A percentile compares a stretch with the other conserved stretches of the same genome.
Conservation (phyloP, 2,797 vertebrate species). For the Propithecus perrieri region DNA sequence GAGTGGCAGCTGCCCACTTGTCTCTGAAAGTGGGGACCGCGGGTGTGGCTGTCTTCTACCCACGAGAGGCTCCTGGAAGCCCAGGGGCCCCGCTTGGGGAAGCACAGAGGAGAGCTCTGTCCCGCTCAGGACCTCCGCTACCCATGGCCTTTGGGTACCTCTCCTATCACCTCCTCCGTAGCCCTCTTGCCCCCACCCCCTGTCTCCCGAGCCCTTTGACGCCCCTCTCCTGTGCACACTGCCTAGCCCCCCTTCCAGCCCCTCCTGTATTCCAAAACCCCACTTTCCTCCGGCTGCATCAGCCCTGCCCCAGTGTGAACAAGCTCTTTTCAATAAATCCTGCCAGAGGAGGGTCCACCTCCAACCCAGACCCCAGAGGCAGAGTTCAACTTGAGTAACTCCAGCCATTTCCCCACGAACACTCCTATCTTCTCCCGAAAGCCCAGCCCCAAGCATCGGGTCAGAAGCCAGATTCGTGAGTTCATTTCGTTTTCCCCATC, state of each 20-base stretch:
- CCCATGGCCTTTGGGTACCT: background rate
- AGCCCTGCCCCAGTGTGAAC: fast-evolving
- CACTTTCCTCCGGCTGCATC: background rate
- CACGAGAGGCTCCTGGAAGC: background rate
- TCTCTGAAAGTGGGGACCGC: background rate
- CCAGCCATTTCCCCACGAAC: background rate
- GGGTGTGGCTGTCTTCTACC: background rate
- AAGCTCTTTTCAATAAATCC: background rate
- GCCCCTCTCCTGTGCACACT: background rate
- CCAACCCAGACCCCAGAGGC: background rate
- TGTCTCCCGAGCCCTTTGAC: background rate
- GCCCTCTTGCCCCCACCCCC: background rate
- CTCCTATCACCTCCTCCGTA: background rate
- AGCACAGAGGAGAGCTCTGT: background rate
- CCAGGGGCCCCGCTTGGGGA: background rate
- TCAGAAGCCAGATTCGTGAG: background rate
- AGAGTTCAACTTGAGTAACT: background rate
- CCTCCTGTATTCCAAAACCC: background rate
- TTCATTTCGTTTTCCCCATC: background rate
- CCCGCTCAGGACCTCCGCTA: background rate
- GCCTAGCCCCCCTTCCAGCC: no score
- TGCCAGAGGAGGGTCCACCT: background rate
- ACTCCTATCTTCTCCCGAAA: background rate
- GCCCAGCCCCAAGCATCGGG: background rate
- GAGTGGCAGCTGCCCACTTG: background rate